phyloP scores from a whole-genome alignment of 2,113 vertebrate genomes.

The Tragelaphus imberbis region DNA sequence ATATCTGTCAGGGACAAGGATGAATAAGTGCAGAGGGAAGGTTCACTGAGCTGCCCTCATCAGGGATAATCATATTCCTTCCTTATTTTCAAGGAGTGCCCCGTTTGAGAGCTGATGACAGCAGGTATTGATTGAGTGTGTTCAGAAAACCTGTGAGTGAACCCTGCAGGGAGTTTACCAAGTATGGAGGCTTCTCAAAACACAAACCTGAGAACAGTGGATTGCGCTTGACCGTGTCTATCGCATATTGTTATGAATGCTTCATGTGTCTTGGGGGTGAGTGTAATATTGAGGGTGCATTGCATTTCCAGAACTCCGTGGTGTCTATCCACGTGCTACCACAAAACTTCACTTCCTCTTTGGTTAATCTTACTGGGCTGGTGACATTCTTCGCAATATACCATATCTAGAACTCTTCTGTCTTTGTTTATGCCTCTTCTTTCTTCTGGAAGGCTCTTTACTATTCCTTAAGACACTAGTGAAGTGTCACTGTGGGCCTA shows the following conservation, averaged over 20 bases:
- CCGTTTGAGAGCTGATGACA: constrained; percentile 39
- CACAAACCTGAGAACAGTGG: neutral
- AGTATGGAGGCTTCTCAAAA: neutral
- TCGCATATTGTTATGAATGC: neutral
- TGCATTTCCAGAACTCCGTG: neutral
- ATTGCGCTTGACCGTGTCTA: neutral
- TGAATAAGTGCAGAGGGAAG: neutral
- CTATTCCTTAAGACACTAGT: neutral
- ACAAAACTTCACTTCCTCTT: neutral
- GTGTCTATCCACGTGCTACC: neutral
- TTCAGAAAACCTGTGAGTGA: neutral
- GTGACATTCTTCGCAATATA: neutral
- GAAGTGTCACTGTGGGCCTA: neutral
- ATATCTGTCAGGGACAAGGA: constrained; percentile 49
- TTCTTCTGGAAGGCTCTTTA: neutral
- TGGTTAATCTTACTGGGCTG: neutral
- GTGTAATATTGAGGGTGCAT: too few species aligned
- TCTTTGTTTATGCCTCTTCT: neutral
- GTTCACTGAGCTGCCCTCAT: constrained; percentile 30
- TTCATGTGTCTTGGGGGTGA: neutral
- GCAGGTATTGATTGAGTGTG: constrained; percentile 38
- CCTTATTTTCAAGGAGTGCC: constrained; percentile 45
- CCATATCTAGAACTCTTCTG: neutral
- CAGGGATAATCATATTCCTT: constrained; percentile 51
- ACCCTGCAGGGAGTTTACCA: neutral